These are phyloP conservation scores for Cylloceria caligata DNA, from an alignment of 2,888 invertebrate genomes.

Conservation along the genomic window DNA sequence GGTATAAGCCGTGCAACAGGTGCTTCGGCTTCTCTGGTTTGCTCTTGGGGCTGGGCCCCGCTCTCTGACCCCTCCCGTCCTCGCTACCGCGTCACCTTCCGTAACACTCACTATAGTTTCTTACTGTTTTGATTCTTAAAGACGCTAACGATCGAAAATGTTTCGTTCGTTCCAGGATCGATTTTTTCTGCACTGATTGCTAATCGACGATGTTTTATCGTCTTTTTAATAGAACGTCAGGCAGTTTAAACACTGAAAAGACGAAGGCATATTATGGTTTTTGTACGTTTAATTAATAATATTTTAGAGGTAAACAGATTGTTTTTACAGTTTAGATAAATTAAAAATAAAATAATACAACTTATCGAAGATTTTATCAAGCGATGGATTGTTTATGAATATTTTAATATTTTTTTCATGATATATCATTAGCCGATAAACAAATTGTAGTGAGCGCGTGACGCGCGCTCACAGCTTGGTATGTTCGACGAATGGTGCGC, in stretches of 20 bases:
- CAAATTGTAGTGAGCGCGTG: neutral
- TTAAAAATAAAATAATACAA: neutral
- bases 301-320: neutral
- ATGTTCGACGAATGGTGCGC: conserved; percentile 22
- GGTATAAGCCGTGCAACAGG: conserved; percentile 79
- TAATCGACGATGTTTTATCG: neutral
- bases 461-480: conserved; percentile 3
- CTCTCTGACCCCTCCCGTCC: neutral
- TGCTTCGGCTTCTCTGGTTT: conserved; percentile 74
- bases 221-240: neutral
- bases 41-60: conserved; percentile 33
- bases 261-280: neutral
- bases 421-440: neutral
- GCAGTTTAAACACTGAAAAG: neutral
- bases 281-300: neutral
- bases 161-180: neutral
- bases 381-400: neutral
- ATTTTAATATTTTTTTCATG: neutral
- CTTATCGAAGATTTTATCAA: neutral
- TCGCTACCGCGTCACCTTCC: neutral
- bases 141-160: neutral
- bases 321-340: neutral
- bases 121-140: neutral
- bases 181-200: neutral
- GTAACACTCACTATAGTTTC: conserved; percentile 2